Conservation (phyloP, 2,113 vertebrate genomes). For the Centropristis striata region DNA sequence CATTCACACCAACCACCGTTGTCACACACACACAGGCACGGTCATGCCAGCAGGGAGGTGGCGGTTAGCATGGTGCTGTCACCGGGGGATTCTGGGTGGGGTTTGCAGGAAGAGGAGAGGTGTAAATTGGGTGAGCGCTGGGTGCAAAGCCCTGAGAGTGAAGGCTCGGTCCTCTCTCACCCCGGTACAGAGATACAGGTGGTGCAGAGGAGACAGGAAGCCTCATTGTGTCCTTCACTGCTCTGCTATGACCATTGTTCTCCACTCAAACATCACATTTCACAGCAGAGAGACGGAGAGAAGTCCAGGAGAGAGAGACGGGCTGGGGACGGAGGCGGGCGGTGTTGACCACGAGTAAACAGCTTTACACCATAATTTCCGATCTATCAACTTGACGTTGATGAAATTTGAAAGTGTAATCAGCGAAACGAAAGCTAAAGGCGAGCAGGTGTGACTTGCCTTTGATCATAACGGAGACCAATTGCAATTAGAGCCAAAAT, state of each 20-base stretch:
- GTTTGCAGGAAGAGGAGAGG: slow-evolving; percentile 78
- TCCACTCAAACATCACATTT: background rate
- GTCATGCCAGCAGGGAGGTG: slow-evolving; percentile 74
- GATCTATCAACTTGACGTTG: slow-evolving; percentile 84
- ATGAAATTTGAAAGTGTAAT: slow-evolving; percentile 88
- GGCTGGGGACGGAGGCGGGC: slow-evolving; percentile 19
- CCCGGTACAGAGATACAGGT: slow-evolving; percentile 65
- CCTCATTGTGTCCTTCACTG: too few relatives aligned
- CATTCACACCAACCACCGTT: too few relatives aligned
- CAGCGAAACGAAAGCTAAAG: slow-evolving; percentile 84
- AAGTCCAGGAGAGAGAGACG: slow-evolving; percentile 39
- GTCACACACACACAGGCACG: slow-evolving; percentile 50
- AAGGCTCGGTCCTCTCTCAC: slow-evolving; percentile 61
- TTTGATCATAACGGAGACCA: slow-evolving; percentile 86
- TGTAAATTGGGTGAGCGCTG: slow-evolving; percentile 86
- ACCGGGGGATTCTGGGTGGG: slow-evolving; percentile 73
- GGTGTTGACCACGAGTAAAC: slow-evolving; percentile 75
- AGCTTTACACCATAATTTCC: slow-evolving; percentile 78
- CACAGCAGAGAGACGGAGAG: background rate
- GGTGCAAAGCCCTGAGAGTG: slow-evolving; percentile 76
- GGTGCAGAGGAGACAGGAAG: too few relatives aligned
- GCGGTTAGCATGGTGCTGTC: slow-evolving; percentile 76
- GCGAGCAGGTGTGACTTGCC: slow-evolving; percentile 86
- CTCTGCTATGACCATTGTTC: too few relatives aligned
- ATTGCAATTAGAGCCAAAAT: slow-evolving; percentile 86